Base-by-base conservation (phyloP, 2,797 vertebrate genomes). In the Cheirogaleus major region DNA sequence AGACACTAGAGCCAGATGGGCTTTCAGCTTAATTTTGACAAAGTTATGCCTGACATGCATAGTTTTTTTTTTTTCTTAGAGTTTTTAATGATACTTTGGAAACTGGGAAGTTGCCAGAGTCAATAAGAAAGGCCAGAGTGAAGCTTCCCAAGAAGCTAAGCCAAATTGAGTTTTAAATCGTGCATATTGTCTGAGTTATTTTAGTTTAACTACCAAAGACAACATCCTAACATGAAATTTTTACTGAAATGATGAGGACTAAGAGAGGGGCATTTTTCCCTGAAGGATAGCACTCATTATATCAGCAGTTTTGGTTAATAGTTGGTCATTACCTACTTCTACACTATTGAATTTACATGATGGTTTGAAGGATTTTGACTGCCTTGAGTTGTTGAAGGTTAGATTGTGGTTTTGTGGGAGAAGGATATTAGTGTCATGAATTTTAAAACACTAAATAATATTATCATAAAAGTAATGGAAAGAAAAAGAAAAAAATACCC, bases 21-120 rank as follows among this genome's bases (percentile, higher is more conserved):
- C 76, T 97, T 96, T 96, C 75, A 82, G 72, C 89, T 93, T 97
- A 94, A 95, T 97, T 96, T 88, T 97, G 93, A 95, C 57, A 85
- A 96, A 94, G 87, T 94, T 93, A 76, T 87, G 89, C 65, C 59
- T 96, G 83, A 80, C 17, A 22, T 70, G 27, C 41, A 50, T 59
- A 82, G 67, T 11, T 69, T 12, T 91, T 43, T 38, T 38, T 79
- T 79, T 63, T 45, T 4, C 48, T 59, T 72, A 32, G n/a, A 55
- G 25, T 88, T 96, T 96, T 94, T 96, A 97, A 92, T 35, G 70
- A 97, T 84, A 89, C 35, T 84, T 70, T 70, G 87, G 87, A 96
- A 92, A 78, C 93, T 96, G 93, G 92, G 14, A 79, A 88, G 59
- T 96, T 96, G 95, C 93, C 93, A 96, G 90, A 96, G 69, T 97